These are phyloP conservation scores for Lasioglossum malachurum DNA, from an alignment of 2,888 invertebrate genomes.

Conservation along the genomic window DNA sequence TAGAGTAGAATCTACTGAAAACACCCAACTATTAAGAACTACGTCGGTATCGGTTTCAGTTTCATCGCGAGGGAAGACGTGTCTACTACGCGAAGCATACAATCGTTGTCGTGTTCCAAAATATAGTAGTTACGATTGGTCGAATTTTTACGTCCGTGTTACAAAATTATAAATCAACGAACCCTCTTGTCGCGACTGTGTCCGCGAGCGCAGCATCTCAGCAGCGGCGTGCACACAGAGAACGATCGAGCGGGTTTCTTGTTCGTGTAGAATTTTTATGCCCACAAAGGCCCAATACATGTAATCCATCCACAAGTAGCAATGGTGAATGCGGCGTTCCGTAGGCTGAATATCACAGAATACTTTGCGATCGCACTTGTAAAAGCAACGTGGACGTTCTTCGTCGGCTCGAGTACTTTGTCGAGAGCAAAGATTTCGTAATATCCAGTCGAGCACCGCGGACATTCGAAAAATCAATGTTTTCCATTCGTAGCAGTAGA, in stretches of 20 bases:
- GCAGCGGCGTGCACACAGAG: conserved; percentile 65
- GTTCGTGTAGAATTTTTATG: conserved; percentile 81
- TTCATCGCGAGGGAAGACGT: not conserved
- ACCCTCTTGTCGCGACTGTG: conserved; percentile 50
- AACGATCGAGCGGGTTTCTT: conserved; percentile 70
- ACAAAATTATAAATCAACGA: conserved; percentile 49
- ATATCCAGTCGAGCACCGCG: conserved; percentile 77
- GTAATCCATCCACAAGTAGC: conserved; percentile 84
- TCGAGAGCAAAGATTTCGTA: conserved; percentile 60
- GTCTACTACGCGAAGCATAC: conserved; percentile 34
- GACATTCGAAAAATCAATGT: conserved; percentile 80
- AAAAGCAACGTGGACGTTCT: not conserved
- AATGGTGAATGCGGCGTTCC: conserved; percentile 72
- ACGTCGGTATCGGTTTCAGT: conserved; percentile 11
- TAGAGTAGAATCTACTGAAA: conserved; percentile 21
- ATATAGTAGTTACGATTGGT: conserved; percentile 5
- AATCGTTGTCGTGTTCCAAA: conserved; percentile 50
- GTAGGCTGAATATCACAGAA: conserved; percentile 71
- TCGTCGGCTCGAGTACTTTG: not conserved
- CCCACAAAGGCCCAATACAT: conserved; percentile 81
- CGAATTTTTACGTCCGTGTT: conserved; percentile 25
- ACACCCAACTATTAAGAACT: conserved; percentile 1
- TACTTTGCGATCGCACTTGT: conserved; percentile 36
- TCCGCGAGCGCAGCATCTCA: conserved; percentile 47
- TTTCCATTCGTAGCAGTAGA: conserved; percentile 82